phyloP scores from a whole-genome alignment of 2,888 invertebrate species.

The Xestia ashworthii region DNA sequence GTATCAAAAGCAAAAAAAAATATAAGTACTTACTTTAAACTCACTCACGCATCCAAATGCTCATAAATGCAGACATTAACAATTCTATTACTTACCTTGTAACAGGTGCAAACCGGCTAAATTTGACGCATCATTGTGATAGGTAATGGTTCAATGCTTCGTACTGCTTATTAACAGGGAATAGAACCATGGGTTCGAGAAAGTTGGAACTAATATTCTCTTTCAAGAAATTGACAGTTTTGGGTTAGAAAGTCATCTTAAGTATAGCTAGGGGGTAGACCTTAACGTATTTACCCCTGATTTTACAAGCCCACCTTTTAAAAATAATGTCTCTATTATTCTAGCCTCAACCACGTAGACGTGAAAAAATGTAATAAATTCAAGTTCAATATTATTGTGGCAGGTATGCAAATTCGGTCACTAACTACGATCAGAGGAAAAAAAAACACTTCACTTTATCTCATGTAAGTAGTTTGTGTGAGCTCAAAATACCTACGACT shows the following conservation, averaged over 20 bases:
- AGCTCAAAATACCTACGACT: no score
- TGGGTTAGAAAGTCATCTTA: neutral
- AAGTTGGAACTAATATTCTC: neutral
- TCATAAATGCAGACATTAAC: conserved; percentile 17
- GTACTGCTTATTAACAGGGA: neutral
- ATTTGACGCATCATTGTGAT: conserved; percentile 35
- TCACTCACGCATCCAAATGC: conserved; percentile 42
- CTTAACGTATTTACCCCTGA: neutral
- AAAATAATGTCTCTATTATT: neutral
- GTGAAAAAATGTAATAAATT: neutral
- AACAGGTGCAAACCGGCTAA: conserved; percentile 21
- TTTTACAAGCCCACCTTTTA: neutral
- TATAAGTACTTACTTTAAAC: neutral
- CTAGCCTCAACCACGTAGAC: neutral
- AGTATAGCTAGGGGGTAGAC: neutral
- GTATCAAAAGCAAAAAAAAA: conserved; percentile 21
- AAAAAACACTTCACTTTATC: no score
- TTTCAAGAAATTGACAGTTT: neutral
- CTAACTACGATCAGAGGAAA: no score
- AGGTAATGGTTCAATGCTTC: neutral
- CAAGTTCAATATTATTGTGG: neutral
- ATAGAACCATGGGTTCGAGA: neutral
- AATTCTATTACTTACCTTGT: conserved; percentile 36
- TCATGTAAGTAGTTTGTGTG: no score
- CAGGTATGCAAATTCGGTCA: neutral